These are phyloP conservation scores for Platynereis dumerilii DNA, from an alignment of 2,888 invertebrate genomes.

Conservation along the genomic window DNA sequence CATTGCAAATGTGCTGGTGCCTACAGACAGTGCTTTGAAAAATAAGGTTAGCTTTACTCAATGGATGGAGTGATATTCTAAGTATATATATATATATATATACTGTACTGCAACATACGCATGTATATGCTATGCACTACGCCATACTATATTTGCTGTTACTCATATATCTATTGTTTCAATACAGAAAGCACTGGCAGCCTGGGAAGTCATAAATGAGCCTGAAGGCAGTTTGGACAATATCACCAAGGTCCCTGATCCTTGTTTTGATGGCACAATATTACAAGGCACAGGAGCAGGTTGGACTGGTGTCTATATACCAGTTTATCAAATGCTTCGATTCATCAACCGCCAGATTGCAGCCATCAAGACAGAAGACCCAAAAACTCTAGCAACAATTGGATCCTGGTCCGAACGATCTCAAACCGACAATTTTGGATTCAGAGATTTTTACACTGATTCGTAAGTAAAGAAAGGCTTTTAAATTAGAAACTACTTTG, in stretches of 20 bases:
- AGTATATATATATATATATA: too few relatives aligned
- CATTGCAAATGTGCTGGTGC: slow-evolving; percentile 46
- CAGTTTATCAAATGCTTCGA: slow-evolving; percentile 41
- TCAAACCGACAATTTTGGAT: slow-evolving; percentile 37
- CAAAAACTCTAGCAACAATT: slow-evolving; percentile 39
- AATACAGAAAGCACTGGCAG: slow-evolving; percentile 49
- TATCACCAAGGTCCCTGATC: slow-evolving; percentile 36
- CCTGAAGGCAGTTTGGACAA: slow-evolving; percentile 46
- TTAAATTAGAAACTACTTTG: neutral
- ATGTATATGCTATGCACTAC: too few relatives aligned
- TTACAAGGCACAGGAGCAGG: slow-evolving; percentile 47
- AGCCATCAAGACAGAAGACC: slow-evolving; percentile 39
- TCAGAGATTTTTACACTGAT: slow-evolving; percentile 41
- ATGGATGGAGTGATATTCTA: too few relatives aligned
- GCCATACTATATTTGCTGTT: too few relatives aligned
- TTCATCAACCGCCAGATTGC: slow-evolving; percentile 45
- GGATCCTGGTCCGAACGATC: slow-evolving; percentile 41
- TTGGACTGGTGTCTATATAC: slow-evolving; percentile 44
- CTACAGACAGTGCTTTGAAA: slow-evolving; percentile 46
- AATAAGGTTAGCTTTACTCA: too few relatives aligned
- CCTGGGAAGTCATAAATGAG: slow-evolving; percentile 55
- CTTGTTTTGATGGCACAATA: slow-evolving; percentile 44
- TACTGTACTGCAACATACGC: too few relatives aligned
- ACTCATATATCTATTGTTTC: too few relatives aligned
- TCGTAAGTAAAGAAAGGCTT: slow-evolving; percentile 4